A percentile compares a stretch with the other conserved stretches of the same genome.
Evolutionary conservation across 1,140 invertebrate species (phyloP).

Genomic region (Drosophila lowei): DNA sequence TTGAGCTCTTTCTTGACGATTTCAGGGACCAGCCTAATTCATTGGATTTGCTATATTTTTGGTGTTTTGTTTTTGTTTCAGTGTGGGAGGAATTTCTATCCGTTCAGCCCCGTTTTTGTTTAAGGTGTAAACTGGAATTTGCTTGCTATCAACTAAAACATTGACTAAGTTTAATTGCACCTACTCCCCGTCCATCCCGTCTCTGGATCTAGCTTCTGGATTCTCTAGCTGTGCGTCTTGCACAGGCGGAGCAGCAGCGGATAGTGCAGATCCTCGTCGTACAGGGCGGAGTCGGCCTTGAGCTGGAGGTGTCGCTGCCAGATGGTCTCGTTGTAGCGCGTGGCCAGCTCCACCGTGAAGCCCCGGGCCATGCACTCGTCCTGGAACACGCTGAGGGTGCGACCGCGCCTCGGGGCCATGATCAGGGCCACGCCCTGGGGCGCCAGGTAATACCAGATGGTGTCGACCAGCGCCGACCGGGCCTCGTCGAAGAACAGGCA

Average conservation of each 20-base stretch:
- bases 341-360: slow-evolving; percentile 85
- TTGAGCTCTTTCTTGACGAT: slow-evolving; percentile 1
- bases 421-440: slow-evolving; percentile 87
- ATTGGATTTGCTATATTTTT: slow-evolving; percentile 29
- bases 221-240: slow-evolving; percentile 81
- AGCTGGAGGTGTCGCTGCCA: slow-evolving; percentile 88
- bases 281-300: slow-evolving; percentile 85
- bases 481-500: slow-evolving; percentile 94
- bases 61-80: neutral
- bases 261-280: slow-evolving; percentile 88
- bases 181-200: slow-evolving; percentile 13
- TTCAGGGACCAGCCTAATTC: slow-evolving; percentile 47
- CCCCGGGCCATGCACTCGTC: slow-evolving; percentile 85
- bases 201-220: neutral
- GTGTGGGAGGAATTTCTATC: slow-evolving; percentile 58
- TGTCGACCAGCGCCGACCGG: slow-evolving; percentile 88
- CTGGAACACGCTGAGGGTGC: slow-evolving; percentile 89
- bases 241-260: slow-evolving; percentile 86
- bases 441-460: slow-evolving; percentile 88
- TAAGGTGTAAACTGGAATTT: slow-evolving; percentile 79
- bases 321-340: slow-evolving; percentile 86
- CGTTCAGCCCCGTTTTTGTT: slow-evolving; percentile 32
- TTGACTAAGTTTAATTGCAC: slow-evolving; percentile 67
- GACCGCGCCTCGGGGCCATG: slow-evolving; percentile 90
- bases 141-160: slow-evolving; percentile 76